phyloP scores from a whole-genome alignment of 2,797 vertebrate species.

The Sternotherus odoratus region DNA sequence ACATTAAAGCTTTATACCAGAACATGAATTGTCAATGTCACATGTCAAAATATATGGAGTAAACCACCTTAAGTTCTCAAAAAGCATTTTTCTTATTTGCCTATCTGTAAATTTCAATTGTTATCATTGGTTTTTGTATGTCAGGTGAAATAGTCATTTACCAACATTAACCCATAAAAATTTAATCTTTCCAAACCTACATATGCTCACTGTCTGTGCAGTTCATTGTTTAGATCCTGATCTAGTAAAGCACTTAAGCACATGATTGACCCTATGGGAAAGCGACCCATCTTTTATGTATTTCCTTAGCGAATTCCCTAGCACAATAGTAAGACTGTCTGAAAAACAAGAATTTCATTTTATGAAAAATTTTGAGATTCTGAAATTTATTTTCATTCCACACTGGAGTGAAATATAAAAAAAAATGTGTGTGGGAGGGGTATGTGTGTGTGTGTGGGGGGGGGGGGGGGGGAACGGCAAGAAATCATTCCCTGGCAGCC shows the following conservation, averaged over 20 bases:
- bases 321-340: background rate
- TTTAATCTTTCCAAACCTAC: background rate
- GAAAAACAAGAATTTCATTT: background rate
- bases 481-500: background rate
- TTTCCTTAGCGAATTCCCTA: background rate
- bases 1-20: background rate
- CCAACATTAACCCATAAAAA: background rate
- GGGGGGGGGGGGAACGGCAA: background rate
- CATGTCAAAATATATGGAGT: background rate
- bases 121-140: background rate
- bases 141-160: background rate
- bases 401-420: background rate
- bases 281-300: background rate
- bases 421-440: too few species aligned
- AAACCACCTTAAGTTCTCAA: background rate
- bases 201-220: background rate
- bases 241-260: background rate
- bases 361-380: background rate
- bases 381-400: background rate
- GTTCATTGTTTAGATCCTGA: background rate
- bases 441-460: too few species aligned
- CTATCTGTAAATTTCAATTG: background rate
- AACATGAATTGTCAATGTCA: background rate
- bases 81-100: background rate
- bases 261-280: background rate